Base-by-base conservation (phyloP, 1,140 invertebrate species). In the Apocrypta bakeri region DNA sequence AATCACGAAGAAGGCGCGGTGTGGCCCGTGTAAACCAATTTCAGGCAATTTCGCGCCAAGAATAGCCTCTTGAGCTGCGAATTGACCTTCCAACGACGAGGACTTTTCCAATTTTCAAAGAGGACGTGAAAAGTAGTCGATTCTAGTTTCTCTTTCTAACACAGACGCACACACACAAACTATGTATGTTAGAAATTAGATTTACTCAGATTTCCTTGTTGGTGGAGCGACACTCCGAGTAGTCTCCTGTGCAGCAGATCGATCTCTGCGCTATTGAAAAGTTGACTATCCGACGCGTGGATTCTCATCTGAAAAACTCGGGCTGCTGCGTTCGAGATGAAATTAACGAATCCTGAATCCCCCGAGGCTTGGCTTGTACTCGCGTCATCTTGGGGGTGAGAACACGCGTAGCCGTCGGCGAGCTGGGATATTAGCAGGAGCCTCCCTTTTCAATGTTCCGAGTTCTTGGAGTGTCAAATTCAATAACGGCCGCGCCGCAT, bases 11-110 rank as follows among this genome's bases (percentile, higher is more conserved):
- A 37, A 17, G 0, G 21, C 73, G 81, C 31, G 29, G 33, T 40
- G 76, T 56, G 14, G 79, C 66, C 86, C 89, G 88, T 90, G 90
- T 68, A 92, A 92, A 92, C 90, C 91, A 92, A 92, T 92, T 92
- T 92, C 90, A 90, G 91, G 90, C 91, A 92, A 92, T 92, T 91
- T 92, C 91, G 87, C 88, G 85, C 87, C 90, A 91, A 92, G 91
- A 92, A 92, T 92, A 91, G 91, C 90, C 90, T 89, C 91, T 91
- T 89, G 37, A 83, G 33, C 24, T 31, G 77, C 71, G 33, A 69
- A 79, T 79, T 82, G 81, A 82, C 81, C 81, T 82, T 40, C 75
- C 74, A 24, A 11, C 33, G 83, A 74, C 76, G 87, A 89, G 88
- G 87, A 89, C 87, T 90, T 90, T 91, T 92, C 90, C 90, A 92